Evolutionary conservation across 2,797 vertebrate genomes (phyloP), one percentile per base, ranked within the genome.

Genomic region (Eurystomus glaucurus): DNA sequence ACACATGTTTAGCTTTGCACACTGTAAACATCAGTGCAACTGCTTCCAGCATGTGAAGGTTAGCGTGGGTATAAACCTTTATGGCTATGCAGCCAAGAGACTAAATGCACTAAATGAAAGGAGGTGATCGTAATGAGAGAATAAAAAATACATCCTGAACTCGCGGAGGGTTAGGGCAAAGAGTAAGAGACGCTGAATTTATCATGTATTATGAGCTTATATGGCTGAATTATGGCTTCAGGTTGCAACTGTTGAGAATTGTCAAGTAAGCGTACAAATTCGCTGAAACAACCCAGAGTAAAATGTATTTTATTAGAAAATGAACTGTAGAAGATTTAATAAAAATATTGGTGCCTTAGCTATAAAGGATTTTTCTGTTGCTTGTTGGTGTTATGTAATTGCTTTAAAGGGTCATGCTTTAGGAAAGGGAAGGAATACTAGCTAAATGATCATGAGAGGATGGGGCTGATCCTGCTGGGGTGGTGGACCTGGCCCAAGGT

Each of bases 141-240:
- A 92, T 55, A 52, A 86, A 87, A 68, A 55, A 93, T 15, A 52
- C 3, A 52, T 21, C 31, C 70, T 83, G 51, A 87, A 66, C 70
- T 80, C 62, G 61, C 29, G 65, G 50, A 94, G 60, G 51, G 39
- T 60, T 89, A 88, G 81, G 86, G 71, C 66, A 91, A 88, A 82
- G 89, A 79, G 88, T 79, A 92, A 92, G 35, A 68, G 33, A 60
- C 25, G 75, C 52, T 45, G 64, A 52, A 83, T 95, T 89, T 92
- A 92, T 89, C 39, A 80, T 85, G 81, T 82, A 87, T 88, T 71
- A 39, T 54, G 70, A 54, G 12, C 81, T 80, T 90, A 51, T 85
- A 25, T 39, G 45, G 45, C 29, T 91, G 68, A 91, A 86, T 89
- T 92, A 83, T 41, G 61, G 75, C 78, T 94, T 78, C 52, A 37